Conservation (phyloP, 2,797 vertebrate species). For the Hydrophis major region DNA sequence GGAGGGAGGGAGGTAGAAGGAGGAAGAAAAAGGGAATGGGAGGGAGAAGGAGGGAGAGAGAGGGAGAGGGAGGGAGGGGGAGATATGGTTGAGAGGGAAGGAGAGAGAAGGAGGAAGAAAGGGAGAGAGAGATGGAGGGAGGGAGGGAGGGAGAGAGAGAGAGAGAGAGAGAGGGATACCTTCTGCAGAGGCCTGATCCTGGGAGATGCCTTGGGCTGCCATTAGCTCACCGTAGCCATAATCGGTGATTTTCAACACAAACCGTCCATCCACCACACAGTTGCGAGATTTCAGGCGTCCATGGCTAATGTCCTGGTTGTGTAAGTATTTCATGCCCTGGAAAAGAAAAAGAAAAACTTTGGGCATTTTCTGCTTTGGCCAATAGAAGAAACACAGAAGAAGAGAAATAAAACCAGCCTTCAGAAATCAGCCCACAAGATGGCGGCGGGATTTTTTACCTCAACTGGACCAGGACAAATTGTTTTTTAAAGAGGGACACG, state of each 20-base stretch:
- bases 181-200: conserved; percentile 73
- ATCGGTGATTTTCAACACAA: conserved; percentile 92
- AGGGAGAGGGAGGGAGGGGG: no score
- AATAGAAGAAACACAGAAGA: background rate
- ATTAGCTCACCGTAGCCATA: conserved; percentile 86
- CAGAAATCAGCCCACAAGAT: background rate
- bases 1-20: no score
- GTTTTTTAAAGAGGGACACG: background rate
- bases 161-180: conserved; percentile 51
- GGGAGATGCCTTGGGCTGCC: conserved; percentile 79
- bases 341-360: background rate
- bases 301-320: conserved; percentile 83
- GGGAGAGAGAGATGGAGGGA: no score
- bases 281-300: conserved; percentile 90
- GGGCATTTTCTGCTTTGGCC: background rate
- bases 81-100: no score
- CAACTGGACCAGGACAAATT: background rate
- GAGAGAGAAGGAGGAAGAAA: no score
- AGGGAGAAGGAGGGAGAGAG: no score
- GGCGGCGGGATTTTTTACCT: background rate
- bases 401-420: background rate
- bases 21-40: no score
- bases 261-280: conserved; percentile 89
- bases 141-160: no score
- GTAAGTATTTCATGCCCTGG: conserved; percentile 92